phyloP scores from a whole-genome alignment of 2,888 invertebrate species.

The Sepiola atlantica region DNA sequence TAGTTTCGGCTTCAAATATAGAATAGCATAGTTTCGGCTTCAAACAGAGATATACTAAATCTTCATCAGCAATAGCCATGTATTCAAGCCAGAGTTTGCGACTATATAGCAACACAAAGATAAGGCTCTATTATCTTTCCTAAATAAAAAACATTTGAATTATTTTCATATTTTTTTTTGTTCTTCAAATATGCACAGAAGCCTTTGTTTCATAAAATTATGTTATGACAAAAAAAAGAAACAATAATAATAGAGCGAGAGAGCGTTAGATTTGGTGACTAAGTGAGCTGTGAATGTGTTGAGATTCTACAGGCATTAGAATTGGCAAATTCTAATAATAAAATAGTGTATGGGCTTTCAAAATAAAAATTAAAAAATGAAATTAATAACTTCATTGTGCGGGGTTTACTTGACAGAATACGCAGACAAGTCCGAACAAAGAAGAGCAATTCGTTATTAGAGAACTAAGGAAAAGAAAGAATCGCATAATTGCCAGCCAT shows the following conservation, averaged over 20 bases:
- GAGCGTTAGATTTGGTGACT: not conserved
- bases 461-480: not conserved
- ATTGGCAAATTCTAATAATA: not conserved
- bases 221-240: not conserved
- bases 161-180: too few relatives aligned
- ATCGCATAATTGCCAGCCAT: not conserved
- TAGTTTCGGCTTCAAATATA: too few relatives aligned
- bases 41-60: too few relatives aligned
- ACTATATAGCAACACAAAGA: not conserved
- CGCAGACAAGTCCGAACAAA: not conserved
- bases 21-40: too few relatives aligned
- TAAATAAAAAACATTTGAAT: not conserved
- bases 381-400: not conserved
- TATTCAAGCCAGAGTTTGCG: not conserved
- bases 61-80: not conserved
- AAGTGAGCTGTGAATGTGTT: not conserved
- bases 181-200: too few relatives aligned
- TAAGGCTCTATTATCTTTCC: not conserved
- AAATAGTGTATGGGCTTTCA: not conserved
- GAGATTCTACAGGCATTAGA: not conserved
- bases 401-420: not conserved
- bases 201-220: not conserved
- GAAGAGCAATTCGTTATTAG: not conserved
- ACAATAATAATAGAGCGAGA: not conserved
- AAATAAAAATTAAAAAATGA: not conserved